phyloP scores from a whole-genome alignment of 2,888 invertebrate genomes.

The Drosophila ustulata region DNA sequence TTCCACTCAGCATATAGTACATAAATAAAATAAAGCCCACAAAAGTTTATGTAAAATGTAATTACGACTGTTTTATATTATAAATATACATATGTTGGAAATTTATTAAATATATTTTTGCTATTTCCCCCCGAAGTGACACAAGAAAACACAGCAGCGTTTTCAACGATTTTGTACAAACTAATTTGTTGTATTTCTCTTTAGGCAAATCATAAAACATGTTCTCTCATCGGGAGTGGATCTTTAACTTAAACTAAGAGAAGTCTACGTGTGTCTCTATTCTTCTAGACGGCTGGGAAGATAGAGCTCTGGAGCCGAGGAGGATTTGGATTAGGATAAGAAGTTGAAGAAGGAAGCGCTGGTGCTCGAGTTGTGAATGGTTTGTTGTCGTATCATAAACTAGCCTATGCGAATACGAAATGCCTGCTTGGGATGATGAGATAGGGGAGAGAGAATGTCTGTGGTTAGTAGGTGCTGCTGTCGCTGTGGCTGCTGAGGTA shows the following conservation, averaged over 20 bases:
- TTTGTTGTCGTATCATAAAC: no score
- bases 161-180: conserved; percentile 51
- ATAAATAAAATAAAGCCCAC: background rate
- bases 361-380: background rate
- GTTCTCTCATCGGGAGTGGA: conserved; percentile 22
- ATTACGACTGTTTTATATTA: no score
- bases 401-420: no score
- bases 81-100: no score
- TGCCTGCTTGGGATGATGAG: no score
- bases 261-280: conserved; percentile 36
- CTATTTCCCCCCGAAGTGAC: background rate
- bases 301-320: conserved; percentile 24
- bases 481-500: conserved; percentile 77
- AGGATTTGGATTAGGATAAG: background rate
- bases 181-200: conserved; percentile 62
- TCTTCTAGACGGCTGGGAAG: background rate
- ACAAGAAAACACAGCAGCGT: conserved; percentile 6
- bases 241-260: conserved; percentile 48
- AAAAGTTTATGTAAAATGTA: background rate
- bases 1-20: conserved; percentile 1
- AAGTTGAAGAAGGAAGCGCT: conserved; percentile 42
- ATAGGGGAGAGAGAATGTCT: no score
- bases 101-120: background rate
- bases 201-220: conserved; percentile 50
- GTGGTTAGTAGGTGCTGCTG: conserved; percentile 71